Evolutionary conservation across 1,140 invertebrate species (phyloP).

Genomic region (Dryas iulia): DNA sequence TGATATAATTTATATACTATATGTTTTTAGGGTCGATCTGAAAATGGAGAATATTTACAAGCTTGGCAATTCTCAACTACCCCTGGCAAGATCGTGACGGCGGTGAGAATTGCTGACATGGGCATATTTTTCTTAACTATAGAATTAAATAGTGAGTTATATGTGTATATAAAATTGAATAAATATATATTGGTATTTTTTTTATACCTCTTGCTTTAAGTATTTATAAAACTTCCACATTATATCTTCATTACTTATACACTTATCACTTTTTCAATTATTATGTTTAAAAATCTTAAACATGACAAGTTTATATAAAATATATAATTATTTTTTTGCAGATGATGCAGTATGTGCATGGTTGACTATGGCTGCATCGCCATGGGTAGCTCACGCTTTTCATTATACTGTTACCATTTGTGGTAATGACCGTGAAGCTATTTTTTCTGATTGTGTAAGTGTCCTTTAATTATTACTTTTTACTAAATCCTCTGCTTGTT

Average conservation of each 20-base stretch:
- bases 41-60: conserved; percentile 70
- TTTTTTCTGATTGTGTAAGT: conserved; percentile 67
- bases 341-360: conserved; percentile 56
- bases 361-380: conserved; percentile 67
- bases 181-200: not conserved
- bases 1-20: not conserved
- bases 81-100: conserved; percentile 63
- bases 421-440: conserved; percentile 71
- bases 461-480: not conserved
- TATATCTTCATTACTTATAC: too few relatives aligned
- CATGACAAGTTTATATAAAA: too few relatives aligned
- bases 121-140: conserved; percentile 71
- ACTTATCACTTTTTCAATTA: too few relatives aligned
- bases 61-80: conserved; percentile 68
- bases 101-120: conserved; percentile 66
- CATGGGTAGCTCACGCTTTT: conserved; percentile 62
- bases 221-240: too few relatives aligned
- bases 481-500: not conserved
- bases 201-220: not conserved
- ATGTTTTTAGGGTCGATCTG: conserved; percentile 59
- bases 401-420: conserved; percentile 66
- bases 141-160: conserved; percentile 62
- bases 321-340: conserved; percentile 40
- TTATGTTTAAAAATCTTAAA: too few relatives aligned
- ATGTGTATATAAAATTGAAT: not conserved